Conservation (phyloP, 2,113 vertebrate species). For the Gobio gobio region DNA sequence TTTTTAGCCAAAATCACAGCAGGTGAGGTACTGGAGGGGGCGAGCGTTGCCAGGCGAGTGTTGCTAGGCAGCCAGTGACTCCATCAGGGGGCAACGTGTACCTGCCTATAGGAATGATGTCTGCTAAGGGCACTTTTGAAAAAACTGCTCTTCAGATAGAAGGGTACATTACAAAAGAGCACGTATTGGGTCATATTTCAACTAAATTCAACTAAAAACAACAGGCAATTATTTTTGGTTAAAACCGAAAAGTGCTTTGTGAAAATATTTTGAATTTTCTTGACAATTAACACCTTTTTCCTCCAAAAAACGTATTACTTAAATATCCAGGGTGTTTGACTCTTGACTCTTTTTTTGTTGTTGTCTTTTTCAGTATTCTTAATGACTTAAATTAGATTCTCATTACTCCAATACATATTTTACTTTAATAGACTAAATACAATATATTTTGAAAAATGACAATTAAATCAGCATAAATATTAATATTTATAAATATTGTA, state of each 20-base stretch:
- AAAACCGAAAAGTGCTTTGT: neutral
- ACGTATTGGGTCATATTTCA: neutral
- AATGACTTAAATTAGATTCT: neutral
- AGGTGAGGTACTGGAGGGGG: conserved; percentile 48
- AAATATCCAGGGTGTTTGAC: neutral
- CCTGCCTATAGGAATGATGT: conserved; percentile 21
- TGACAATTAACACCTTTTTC: neutral
- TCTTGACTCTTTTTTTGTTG: too few species aligned
- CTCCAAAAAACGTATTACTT: neutral
- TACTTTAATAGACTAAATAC: neutral
- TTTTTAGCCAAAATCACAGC: conserved; percentile 49
- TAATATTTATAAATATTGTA: neutral
- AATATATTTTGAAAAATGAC: too few species aligned
- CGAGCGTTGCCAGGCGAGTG: conserved; percentile 3
- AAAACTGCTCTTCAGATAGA: neutral
- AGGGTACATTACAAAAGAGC: neutral
- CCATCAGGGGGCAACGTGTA: conserved; percentile 19
- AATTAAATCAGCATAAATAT: too few species aligned
- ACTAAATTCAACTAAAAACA: neutral
- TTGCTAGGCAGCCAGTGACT: conserved; percentile 43
- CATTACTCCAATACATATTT: neutral
- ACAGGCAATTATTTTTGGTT: neutral
- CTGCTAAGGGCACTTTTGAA: conserved; percentile 5
- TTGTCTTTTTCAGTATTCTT: neutral
- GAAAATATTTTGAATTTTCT: neutral